Conservation (phyloP, 2,113 vertebrate species). For the Irena cyanogastra region DNA sequence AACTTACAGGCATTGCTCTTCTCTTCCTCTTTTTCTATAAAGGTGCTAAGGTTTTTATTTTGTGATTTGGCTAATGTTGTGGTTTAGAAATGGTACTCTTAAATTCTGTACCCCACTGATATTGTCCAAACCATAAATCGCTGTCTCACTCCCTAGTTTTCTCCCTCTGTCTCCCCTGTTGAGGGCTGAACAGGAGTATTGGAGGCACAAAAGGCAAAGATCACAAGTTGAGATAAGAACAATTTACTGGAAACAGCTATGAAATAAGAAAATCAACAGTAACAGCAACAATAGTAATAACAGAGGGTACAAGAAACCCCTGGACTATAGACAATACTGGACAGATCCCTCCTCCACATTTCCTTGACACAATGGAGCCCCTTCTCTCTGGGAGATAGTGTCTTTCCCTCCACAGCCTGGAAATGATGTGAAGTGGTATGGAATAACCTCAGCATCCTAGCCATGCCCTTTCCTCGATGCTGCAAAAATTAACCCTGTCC, state of each 20-base stretch:
- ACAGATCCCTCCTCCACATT: rapidly evolving
- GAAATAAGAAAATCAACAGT: neutral
- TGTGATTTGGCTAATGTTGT: neutral
- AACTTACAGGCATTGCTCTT: neutral
- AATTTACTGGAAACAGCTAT: neutral
- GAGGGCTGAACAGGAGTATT: neutral
- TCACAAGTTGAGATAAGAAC: neutral
- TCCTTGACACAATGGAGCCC: neutral
- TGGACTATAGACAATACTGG: rapidly evolving
- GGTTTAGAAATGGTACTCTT: neutral
- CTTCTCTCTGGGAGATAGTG: rapidly evolving
- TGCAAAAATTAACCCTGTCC: neutral
- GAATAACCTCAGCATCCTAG: neutral
- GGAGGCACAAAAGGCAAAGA: neutral
- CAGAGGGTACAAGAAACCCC: neutral
- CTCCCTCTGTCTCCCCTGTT: rapidly evolving
- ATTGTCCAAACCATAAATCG: rapidly evolving
- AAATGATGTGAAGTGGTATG: neutral
- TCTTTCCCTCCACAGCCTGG: neutral
- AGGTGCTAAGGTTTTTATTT: neutral
- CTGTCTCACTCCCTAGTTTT: neutral
- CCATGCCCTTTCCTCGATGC: neutral
- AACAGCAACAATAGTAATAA: neutral
- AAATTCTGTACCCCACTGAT: neutral
- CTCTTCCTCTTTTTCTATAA: neutral